phyloP scores from a whole-genome alignment of 2,888 invertebrate species.

The Tiliacea aurago region DNA sequence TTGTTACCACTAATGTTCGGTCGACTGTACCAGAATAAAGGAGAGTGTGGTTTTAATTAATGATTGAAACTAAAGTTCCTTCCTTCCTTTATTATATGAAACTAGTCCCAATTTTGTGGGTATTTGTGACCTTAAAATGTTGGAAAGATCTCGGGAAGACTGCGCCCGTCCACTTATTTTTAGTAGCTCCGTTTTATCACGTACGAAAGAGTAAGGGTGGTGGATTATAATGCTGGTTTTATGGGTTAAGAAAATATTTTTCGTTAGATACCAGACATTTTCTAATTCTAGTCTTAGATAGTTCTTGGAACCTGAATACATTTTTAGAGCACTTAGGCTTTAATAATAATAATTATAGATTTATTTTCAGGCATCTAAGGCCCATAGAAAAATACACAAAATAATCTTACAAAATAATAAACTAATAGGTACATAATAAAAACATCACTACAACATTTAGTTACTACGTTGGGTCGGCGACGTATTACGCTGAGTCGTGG shows the following conservation, averaged over 20 bases:
- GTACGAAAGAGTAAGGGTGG: conserved; percentile 12
- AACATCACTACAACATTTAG: too few species aligned
- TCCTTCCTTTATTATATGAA: not conserved
- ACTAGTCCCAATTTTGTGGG: conserved; percentile 3
- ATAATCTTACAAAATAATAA: too few species aligned
- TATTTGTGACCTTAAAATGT: not conserved
- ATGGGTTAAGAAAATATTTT: conserved; percentile 18
- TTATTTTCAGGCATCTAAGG: too few species aligned
- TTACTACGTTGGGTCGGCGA: too few species aligned
- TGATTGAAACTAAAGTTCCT: conserved; percentile 14
- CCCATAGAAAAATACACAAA: too few species aligned
- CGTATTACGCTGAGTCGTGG: too few species aligned
- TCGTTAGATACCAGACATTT: not conserved
- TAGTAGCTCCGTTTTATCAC: conserved; percentile 41
- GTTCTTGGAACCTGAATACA: not conserved
- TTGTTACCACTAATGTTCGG: not conserved
- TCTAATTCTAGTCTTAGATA: not conserved
- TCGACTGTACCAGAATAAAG: not conserved
- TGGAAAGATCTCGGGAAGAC: not conserved
- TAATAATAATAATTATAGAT: too few species aligned
- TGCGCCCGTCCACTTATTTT: conserved; percentile 28
- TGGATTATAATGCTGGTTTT: conserved; percentile 43
- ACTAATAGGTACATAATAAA: too few species aligned
- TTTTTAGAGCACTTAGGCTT: not conserved
- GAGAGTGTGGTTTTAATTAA: conserved; percentile 41